Evolutionary conservation across 30 jellyfish, hydroid and myxozoan species (phyloP).

Genomic region (Turritopsis dohrnii): DNA sequence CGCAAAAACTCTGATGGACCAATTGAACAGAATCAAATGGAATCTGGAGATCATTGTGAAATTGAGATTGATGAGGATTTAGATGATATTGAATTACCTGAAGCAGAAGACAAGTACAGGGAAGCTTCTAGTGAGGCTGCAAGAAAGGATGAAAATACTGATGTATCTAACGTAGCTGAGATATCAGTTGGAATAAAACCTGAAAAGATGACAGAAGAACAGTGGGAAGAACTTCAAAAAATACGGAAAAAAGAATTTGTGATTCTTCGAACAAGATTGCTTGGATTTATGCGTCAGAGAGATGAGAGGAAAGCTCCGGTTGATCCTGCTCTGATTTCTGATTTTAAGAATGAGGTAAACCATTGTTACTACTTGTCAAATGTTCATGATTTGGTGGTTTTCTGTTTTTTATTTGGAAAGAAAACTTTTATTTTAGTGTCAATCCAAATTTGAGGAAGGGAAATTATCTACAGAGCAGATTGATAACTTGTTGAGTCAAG

Average conservation of each 20-base stretch:
- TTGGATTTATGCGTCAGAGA: constrained; percentile 5
- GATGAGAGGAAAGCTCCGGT: not conserved
- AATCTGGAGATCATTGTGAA: not conserved
- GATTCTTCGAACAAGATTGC: not conserved
- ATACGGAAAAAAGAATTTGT: constrained; percentile 21
- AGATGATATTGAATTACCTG: constrained; percentile 23
- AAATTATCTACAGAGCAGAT: constrained; percentile 14
- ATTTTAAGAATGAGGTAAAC: not conserved
- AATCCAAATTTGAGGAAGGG: not conserved
- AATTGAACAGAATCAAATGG: not conserved
- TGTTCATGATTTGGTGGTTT: not conserved
- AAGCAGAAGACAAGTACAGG: not conserved
- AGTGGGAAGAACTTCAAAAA: constrained; percentile 25
- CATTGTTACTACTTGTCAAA: not conserved
- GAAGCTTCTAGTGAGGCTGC: not conserved
- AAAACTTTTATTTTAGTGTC: not conserved
- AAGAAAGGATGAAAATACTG: not conserved
- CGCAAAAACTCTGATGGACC: constrained; percentile 13
- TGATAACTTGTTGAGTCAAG: not conserved
- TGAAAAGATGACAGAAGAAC: constrained; percentile 17
- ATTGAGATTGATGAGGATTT: constrained; percentile 16
- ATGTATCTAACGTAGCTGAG: not conserved
- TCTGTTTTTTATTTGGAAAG: not conserved
- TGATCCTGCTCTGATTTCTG: not conserved
- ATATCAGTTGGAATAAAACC: constrained; percentile 12